A percentile compares a stretch with the other conserved stretches of the same genome.
Evolutionary conservation across 1,140 invertebrate genomes (phyloP).

Genomic region (Dreissena polymorpha): DNA sequence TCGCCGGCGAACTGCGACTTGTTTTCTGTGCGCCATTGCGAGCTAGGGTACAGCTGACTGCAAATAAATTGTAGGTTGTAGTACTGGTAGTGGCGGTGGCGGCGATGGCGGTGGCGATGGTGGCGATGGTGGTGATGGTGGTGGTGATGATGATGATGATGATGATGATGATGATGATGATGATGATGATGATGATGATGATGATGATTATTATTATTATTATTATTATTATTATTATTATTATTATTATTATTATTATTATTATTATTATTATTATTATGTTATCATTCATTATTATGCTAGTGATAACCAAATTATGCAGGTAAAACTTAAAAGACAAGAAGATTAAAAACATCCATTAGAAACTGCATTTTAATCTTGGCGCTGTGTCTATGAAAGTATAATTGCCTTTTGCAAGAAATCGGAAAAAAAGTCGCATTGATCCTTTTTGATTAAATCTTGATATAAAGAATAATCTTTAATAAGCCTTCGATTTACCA

Average conservation of each 20-base stretch:
- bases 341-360: too few relatives aligned
- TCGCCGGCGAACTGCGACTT: constrained; percentile 42
- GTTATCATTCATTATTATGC: too few relatives aligned
- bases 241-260: not conserved
- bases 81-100: not conserved
- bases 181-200: not conserved
- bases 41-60: constrained; percentile 58
- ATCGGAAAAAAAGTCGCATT: too few relatives aligned
- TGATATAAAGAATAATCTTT: too few relatives aligned
- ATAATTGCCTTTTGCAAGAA: too few relatives aligned
- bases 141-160: not conserved
- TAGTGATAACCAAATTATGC: too few relatives aligned
- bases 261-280: too few relatives aligned
- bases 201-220: not conserved
- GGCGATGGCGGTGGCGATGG: not conserved
- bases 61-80: not conserved
- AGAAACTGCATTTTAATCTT: too few relatives aligned
- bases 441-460: too few relatives aligned
- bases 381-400: too few relatives aligned
- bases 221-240: not conserved
- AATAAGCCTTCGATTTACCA: too few relatives aligned
- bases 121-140: not conserved
- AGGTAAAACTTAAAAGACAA: too few relatives aligned
- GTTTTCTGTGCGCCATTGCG: constrained; percentile 59
- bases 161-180: not conserved